These are phyloP conservation scores for Hipposideros larvatus DNA, from an alignment of 2,797 vertebrate species.

Conservation along the genomic window DNA sequence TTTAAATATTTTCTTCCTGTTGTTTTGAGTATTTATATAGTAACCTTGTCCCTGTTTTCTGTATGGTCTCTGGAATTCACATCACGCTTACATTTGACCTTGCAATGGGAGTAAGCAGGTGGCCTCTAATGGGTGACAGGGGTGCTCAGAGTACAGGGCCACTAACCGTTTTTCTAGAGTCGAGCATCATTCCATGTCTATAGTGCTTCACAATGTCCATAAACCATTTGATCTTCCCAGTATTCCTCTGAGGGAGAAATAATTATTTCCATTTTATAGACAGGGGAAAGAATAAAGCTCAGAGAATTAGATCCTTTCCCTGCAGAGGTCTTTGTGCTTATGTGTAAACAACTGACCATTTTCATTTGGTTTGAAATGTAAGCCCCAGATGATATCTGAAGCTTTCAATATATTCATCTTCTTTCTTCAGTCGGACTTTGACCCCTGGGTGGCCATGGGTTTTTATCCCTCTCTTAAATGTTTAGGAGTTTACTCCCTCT, in stretches of 20 bases:
- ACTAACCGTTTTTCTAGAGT: background rate
- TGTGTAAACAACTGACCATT: background rate
- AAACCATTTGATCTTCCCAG: background rate
- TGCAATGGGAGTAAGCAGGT: background rate
- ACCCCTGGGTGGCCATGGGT: background rate
- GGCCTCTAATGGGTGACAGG: background rate
- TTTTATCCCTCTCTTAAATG: background rate
- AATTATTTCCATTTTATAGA: background rate
- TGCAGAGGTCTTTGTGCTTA: background rate
- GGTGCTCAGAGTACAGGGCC: background rate
- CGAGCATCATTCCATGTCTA: background rate
- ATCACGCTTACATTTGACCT: background rate
- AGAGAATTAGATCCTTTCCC: background rate
- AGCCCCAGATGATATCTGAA: background rate
- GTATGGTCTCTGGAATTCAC: background rate
- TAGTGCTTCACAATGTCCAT: background rate
- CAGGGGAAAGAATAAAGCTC: background rate
- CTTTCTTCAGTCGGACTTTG: background rate
- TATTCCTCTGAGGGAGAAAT: background rate
- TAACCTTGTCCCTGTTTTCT: background rate
- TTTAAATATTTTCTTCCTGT: background rate
- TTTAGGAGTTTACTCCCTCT: background rate
- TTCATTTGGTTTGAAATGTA: background rate
- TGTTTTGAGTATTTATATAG: background rate
- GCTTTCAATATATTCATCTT: background rate